phyloP scores from a whole-genome alignment of 2,888 invertebrate genomes.

The Trichopria drosophilae region DNA sequence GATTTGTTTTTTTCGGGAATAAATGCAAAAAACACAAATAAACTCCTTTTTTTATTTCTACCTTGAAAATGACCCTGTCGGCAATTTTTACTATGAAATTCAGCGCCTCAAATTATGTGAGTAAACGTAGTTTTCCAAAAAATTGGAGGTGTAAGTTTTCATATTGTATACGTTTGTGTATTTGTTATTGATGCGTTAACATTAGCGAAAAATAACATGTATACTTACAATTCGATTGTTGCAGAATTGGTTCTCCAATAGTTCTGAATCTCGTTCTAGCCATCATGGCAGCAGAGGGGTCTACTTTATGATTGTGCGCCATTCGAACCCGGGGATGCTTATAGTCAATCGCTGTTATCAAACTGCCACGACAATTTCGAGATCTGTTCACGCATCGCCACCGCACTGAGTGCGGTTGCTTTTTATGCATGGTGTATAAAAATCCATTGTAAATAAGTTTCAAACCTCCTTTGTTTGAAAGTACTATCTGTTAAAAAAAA shows the following conservation, averaged over 20 bases:
- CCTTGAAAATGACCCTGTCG: too few species aligned
- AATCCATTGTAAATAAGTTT: constrained; percentile 59
- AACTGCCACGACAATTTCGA: constrained; percentile 57
- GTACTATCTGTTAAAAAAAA: constrained; percentile 47
- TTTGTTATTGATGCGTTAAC: too few species aligned
- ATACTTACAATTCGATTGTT: too few species aligned
- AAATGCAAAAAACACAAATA: too few species aligned
- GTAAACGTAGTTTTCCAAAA: too few species aligned
- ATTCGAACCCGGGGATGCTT: constrained; percentile 55
- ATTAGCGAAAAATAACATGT: too few species aligned
- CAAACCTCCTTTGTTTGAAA: constrained; percentile 60
- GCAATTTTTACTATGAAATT: too few species aligned
- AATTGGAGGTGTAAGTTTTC: too few species aligned
- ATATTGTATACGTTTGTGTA: too few species aligned
- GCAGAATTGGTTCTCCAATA: constrained; percentile 39
- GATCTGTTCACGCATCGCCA: constrained; percentile 60
- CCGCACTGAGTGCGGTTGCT: constrained; percentile 56
- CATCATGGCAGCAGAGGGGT: constrained; percentile 55
- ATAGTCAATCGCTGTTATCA: constrained; percentile 56
- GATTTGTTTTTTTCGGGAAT: too few species aligned
- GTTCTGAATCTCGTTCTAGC: constrained; percentile 52
- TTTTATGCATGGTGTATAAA: constrained; percentile 61
- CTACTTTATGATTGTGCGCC: constrained; percentile 59
- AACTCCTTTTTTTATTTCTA: too few species aligned
- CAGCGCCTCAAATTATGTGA: too few species aligned